Evolutionary conservation across 1,140 invertebrate species (phyloP), one percentile per base, ranked within the genome.

Genomic region (Prorops nasuta): DNA sequence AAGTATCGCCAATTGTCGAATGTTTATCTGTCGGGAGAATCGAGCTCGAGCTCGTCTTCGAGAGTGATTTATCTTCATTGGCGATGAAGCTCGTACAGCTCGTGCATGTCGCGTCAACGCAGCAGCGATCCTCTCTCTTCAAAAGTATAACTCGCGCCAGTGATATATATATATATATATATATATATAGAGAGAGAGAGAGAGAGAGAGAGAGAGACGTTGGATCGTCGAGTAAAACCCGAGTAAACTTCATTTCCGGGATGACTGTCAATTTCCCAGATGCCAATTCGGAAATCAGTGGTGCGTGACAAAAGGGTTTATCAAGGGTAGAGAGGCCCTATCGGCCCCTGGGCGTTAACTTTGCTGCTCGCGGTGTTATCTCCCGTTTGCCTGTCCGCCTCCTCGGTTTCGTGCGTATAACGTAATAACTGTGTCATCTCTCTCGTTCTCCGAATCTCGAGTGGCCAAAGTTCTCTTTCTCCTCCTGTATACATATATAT

Each of bases 191-290:
- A n/a, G n/a, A n/a, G n/a, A n/a, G n/a, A n/a, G n/a, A n/a, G n/a
- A n/a, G n/a, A n/a, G n/a, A n/a, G n/a, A n/a, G n/a, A n/a, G n/a
- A n/a, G n/a, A n/a, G n/a, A n/a, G n/a, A n/a, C n/a, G n/a, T n/a
- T n/a, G n/a, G n/a, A n/a, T n/a, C n/a, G n/a, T n/a, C n/a, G n/a
- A n/a, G n/a, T n/a, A n/a, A n/a, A n/a, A n/a, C n/a, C n/a, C n/a
- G n/a, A n/a, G n/a, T n/a, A 59, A 64, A 63, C 62, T 69, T 71
- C 64, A 71, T 71, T 72, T 72, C 68, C 69, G 66, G 60, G 55
- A 64, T 67, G 52, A 59, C 55, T 58, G 54, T 60, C 56, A 66
- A 71, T 71, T 68, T 67, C 56, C 67, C 63, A 60, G 57, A 61
- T 49, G 58, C 56, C 57, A 69, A 64, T 69, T 71, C 62, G 65